phyloP scores from a whole-genome alignment of 2,113 vertebrate species.

The Acrocephalus kingi region DNA sequence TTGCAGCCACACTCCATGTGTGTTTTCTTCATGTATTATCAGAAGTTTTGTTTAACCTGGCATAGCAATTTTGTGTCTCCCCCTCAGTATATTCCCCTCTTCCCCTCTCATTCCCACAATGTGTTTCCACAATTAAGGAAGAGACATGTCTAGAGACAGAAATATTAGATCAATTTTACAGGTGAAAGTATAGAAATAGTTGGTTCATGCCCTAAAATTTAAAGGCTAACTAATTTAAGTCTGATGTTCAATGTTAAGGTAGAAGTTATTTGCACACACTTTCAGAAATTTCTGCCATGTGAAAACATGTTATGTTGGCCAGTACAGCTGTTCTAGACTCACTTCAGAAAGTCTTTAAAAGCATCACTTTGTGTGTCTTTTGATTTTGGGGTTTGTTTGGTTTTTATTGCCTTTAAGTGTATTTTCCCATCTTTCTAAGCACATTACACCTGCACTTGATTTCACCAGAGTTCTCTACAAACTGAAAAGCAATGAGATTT shows the following conservation, averaged over 20 bases:
- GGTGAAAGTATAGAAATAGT: too few relatives aligned
- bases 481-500: not conserved
- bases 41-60: not conserved
- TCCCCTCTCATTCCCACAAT: not conserved
- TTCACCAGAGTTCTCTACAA: conserved; percentile 10
- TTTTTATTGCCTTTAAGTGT: not conserved
- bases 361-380: not conserved
- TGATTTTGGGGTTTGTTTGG: not conserved
- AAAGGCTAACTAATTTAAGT: not conserved
- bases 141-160: not conserved
- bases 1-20: not conserved
- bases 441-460: not conserved
- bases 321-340: not conserved
- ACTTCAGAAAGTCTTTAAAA: not conserved
- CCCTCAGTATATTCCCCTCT: not conserved
- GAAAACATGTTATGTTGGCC: not conserved
- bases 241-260: not conserved
- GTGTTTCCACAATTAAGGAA: not conserved
- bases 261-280: not conserved
- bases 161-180: not conserved
- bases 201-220: not conserved
- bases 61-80: not conserved
- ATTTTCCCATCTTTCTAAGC: not conserved
- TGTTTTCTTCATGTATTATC: not conserved
- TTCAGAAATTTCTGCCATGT: not conserved